These are phyloP conservation scores for Pristionchus mayeri DNA, from an alignment of 2,888 invertebrate genomes.

Conservation along the genomic window DNA sequence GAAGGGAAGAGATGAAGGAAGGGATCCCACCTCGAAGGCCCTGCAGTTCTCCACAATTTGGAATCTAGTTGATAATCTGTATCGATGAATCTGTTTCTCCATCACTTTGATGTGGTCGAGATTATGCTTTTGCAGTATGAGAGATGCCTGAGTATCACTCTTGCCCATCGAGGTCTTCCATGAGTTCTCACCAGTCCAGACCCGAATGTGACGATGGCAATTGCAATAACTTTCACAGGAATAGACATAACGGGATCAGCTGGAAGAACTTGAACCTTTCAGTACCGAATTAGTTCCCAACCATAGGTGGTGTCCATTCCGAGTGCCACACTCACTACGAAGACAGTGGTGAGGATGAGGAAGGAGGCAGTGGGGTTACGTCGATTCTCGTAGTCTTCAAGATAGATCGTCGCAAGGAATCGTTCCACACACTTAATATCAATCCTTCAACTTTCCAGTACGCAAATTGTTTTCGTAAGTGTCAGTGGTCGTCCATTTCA, in stretches of 20 bases:
- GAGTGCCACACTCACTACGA: neutral
- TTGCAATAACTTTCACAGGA: neutral
- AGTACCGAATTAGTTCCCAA: neutral
- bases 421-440: neutral
- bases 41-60: conserved; percentile 30
- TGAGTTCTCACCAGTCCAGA: neutral
- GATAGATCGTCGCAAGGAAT: neutral
- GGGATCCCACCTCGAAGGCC: neutral
- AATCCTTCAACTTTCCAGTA: neutral
- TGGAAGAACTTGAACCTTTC: neutral
- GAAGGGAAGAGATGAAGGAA: no score
- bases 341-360: neutral
- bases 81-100: conserved; percentile 25
- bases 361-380: conserved; percentile 2
- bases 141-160: neutral
- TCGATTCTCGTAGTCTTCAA: conserved; percentile 18
- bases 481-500: no score
- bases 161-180: neutral
- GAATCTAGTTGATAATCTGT: neutral
- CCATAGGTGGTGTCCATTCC: conserved; percentile 13
- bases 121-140: conserved; percentile 34
- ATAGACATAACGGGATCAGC: neutral
- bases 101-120: conserved; percentile 34
- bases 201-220: neutral
- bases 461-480: no score